Conservation (phyloP, 2,888 invertebrate species). For the Dolichomitus sp. region DNA sequence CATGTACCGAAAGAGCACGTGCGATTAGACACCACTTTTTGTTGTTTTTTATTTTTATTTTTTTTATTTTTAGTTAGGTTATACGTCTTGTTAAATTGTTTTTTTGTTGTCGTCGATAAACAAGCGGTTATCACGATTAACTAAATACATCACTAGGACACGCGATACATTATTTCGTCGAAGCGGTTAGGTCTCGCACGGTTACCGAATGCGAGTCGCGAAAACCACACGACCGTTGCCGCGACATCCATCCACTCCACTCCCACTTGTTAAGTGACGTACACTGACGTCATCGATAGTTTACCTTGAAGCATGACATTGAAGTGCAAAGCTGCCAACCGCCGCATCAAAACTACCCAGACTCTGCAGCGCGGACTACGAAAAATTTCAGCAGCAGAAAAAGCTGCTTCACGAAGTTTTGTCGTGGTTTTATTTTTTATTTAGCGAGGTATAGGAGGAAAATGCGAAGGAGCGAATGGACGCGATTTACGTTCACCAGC, state of each 20-base stretch:
- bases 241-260: constrained; percentile 84
- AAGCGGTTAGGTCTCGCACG: constrained; percentile 73
- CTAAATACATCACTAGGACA: constrained; percentile 36
- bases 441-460: not conserved
- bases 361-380: constrained; percentile 9
- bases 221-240: constrained; percentile 78
- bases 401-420: not conserved
- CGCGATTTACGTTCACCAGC: not conserved
- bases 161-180: constrained; percentile 76
- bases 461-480: not conserved
- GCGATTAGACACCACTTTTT: constrained; percentile 63
- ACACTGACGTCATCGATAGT: constrained; percentile 86
- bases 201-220: constrained; percentile 80
- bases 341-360: constrained; percentile 31
- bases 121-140: not conserved
- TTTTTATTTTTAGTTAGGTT: not conserved
- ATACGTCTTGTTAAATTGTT: constrained; percentile 26
- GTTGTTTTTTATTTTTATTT: constrained; percentile 55
- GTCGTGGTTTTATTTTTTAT: constrained; percentile 5
- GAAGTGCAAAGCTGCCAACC: constrained; percentile 80
- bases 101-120: constrained; percentile 24
- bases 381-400: not conserved
- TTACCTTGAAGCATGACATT: constrained; percentile 86
- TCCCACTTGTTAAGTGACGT: constrained; percentile 86
- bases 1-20: constrained; percentile 78